These are phyloP conservation scores for Pipra filicauda DNA, from an alignment of 2,113 vertebrate species.

Conservation along the genomic window DNA sequence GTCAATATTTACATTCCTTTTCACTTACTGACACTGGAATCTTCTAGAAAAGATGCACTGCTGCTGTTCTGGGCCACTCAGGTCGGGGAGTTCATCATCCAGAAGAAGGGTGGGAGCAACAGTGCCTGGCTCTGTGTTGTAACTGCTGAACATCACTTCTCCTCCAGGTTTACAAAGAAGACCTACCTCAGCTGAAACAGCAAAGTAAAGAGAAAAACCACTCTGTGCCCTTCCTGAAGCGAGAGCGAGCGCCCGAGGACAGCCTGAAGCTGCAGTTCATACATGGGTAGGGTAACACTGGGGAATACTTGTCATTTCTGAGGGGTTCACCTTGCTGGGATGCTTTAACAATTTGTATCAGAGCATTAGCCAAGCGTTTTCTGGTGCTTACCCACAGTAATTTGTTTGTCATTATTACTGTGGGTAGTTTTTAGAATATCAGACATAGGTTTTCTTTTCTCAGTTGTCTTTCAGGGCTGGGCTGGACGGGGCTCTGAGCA, in stretches of 20 bases:
- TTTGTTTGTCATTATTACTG: not conserved
- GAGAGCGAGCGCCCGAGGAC: slow-evolving; percentile 90
- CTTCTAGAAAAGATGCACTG: not conserved
- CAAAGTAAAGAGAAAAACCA: slow-evolving; percentile 89
- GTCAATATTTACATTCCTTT: not conserved
- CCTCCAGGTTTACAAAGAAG: slow-evolving; percentile 96
- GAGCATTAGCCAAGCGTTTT: not conserved
- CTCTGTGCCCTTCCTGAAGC: slow-evolving; percentile 86
- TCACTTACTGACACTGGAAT: not conserved
- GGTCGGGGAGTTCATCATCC: not conserved
- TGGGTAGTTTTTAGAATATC: not conserved
- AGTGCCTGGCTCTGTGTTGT: not conserved
- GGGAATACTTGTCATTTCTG: not conserved
- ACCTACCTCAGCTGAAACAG: slow-evolving; percentile 94
- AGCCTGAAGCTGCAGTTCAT: slow-evolving; percentile 93
- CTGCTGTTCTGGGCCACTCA: not conserved
- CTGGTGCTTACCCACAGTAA: not conserved
- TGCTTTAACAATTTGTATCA: not conserved
- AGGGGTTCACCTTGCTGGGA: not conserved
- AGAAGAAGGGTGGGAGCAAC: not conserved
- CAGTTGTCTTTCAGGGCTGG: not conserved
- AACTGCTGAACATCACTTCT: not conserved
- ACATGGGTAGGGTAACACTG: slow-evolving; percentile 83
- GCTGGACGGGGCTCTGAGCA: not conserved
- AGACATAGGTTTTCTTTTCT: not conserved